Evolutionary conservation across 2,113 vertebrate species (phyloP).

Genomic region (Sinocyclocheilus maitianheensis): DNA sequence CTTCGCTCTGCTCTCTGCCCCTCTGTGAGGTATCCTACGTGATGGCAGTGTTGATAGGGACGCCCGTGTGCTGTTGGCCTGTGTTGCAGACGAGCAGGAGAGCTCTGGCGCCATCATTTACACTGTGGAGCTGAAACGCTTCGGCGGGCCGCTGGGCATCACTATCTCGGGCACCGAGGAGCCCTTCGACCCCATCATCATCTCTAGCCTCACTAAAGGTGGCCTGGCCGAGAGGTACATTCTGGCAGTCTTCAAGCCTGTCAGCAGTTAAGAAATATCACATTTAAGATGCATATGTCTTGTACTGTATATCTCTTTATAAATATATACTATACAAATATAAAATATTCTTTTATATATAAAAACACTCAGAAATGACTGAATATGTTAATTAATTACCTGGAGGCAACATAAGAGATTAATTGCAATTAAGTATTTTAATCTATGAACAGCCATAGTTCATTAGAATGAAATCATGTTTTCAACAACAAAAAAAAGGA

Average conservation of each 20-base stretch:
- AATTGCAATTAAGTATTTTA: not conserved
- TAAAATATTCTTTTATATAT: too few relatives aligned
- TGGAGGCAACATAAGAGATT: not conserved
- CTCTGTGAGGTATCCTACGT: conserved; percentile 57
- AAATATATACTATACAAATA: too few relatives aligned
- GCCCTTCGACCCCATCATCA: conserved; percentile 95
- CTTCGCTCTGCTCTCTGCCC: conserved; percentile 61
- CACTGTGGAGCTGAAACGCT: conserved; percentile 93
- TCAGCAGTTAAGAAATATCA: too few relatives aligned
- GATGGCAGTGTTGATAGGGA: conserved; percentile 56
- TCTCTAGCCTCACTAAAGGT: conserved; percentile 91
- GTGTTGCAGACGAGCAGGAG: conserved; percentile 92
- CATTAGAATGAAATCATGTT: not conserved
- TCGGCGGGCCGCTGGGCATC: conserved; percentile 93
- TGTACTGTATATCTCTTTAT: too few relatives aligned
- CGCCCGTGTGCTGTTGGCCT: conserved; percentile 68
- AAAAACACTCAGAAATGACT: not conserved
- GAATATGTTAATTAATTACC: not conserved
- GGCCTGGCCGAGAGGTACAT: conserved; percentile 89
- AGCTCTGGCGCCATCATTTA: conserved; percentile 93
- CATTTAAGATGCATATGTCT: too few relatives aligned
- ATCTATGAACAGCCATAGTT: not conserved
- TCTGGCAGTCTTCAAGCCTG: too few relatives aligned
- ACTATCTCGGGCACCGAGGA: conserved; percentile 98
- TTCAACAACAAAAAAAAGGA: not conserved